Conservation (phyloP, 2,113 vertebrate genomes). For the Epinephelus fuscoguttatus region DNA sequence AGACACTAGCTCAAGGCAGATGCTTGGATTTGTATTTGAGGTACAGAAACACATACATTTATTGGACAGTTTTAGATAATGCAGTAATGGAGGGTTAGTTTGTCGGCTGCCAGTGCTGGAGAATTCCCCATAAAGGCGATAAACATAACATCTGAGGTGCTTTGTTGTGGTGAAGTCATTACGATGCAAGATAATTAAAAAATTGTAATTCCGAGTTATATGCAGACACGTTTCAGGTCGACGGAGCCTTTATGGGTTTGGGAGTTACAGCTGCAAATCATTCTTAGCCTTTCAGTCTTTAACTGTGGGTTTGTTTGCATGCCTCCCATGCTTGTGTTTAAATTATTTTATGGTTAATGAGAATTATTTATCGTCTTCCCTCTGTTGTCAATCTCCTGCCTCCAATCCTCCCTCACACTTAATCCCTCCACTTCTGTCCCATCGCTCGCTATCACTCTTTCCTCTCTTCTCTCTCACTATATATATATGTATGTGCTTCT, state of each 20-base stretch:
- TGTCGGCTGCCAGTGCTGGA: not conserved
- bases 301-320: conserved; percentile 8
- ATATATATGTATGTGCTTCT: not conserved
- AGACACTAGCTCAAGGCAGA: not conserved
- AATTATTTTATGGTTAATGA: conserved; percentile 36
- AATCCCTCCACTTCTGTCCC: conserved; percentile 37
- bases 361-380: conserved; percentile 33
- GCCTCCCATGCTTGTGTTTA: conserved; percentile 21
- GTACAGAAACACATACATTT: not conserved
- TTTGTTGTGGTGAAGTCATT: conserved; percentile 7
- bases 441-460: conserved; percentile 31
- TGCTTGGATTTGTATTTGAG: not conserved
- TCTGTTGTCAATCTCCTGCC: conserved; percentile 34
- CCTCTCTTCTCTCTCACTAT: conserved; percentile 22
- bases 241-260: not conserved
- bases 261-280: conserved; percentile 18
- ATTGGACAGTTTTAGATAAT: not conserved
- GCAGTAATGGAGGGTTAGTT: not conserved
- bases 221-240: not conserved
- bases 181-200: conserved; percentile 16
- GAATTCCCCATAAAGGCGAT: not conserved
- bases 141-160: conserved; percentile 11
- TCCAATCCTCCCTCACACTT: conserved; percentile 34
- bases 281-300: not conserved
- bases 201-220: conserved; percentile 3